phyloP scores from a whole-genome alignment of 2,113 vertebrate genomes.

The Athene cunicularia region DNA sequence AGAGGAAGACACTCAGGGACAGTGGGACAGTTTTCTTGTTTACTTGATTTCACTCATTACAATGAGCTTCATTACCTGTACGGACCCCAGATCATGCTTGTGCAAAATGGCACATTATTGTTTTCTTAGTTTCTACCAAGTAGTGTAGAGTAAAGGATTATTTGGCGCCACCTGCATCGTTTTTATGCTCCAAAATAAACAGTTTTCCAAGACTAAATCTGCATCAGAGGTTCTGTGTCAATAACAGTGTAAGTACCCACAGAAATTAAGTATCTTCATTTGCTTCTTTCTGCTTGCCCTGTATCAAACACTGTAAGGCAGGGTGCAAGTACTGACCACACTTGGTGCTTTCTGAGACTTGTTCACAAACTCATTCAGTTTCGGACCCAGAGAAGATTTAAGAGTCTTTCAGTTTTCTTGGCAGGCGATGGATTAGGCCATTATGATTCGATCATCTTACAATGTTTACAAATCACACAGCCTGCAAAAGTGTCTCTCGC shows the following conservation, averaged over 20 bases:
- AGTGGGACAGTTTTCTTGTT: neutral
- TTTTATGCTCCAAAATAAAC: neutral
- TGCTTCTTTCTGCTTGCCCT: neutral
- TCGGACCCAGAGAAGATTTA: neutral
- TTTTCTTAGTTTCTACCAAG: neutral
- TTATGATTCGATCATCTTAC: neutral
- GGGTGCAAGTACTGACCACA: neutral
- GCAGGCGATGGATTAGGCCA: neutral
- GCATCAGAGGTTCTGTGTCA: neutral
- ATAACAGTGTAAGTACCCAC: neutral
- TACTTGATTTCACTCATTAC: neutral
- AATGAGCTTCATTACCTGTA: neutral
- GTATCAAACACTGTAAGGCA: neutral
- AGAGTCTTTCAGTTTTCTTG: neutral
- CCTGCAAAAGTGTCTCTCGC: neutral
- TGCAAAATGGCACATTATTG: neutral
- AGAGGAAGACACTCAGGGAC: neutral
- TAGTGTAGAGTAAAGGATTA: neutral
- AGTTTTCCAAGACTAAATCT: neutral
- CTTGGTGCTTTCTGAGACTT: neutral
- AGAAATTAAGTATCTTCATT: neutral
- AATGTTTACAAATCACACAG: fast-evolving
- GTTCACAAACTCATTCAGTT: neutral
- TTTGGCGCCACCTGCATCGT: neutral
- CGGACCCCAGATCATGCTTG: neutral